Evolutionary conservation across 2,113 vertebrate species (phyloP).

Genomic region (Eubucco bourcierii): DNA sequence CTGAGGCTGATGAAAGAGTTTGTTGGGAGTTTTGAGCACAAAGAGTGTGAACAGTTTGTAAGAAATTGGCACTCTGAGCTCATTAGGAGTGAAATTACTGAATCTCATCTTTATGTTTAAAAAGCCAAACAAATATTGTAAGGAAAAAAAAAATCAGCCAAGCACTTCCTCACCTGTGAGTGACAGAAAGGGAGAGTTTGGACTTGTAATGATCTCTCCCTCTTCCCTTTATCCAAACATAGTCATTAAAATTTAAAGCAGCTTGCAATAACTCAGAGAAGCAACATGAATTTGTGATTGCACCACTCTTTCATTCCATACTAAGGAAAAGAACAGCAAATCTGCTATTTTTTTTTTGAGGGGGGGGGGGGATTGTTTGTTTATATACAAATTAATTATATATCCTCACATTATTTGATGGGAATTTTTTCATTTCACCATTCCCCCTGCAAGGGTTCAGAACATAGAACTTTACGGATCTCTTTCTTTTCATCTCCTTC

Average conservation of each 20-base stretch:
- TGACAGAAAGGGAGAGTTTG: neutral
- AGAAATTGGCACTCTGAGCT: constrained; percentile 42
- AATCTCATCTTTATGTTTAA: constrained; percentile 8
- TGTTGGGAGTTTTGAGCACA: neutral
- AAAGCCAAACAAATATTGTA: neutral
- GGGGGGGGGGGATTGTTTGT: neutral
- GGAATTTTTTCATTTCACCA: neutral
- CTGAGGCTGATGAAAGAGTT: constrained; percentile 12
- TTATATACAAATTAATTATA: neutral
- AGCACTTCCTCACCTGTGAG: neutral
- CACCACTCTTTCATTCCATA: neutral
- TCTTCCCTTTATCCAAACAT: neutral
- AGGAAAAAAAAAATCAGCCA: neutral
- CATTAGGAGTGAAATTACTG: constrained; percentile 35
- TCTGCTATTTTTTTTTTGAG: neutral
- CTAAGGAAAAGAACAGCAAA: neutral
- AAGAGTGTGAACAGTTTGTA: neutral
- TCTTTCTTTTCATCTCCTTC: neutral
- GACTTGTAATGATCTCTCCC: neutral
- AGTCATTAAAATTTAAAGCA: constrained; percentile 5
- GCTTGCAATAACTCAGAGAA: neutral
- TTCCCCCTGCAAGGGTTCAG: neutral
- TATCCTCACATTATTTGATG: neutral
- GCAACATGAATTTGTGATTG: neutral
- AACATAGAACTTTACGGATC: constrained; percentile 3